Base-by-base conservation (phyloP, 2,888 invertebrate species). In the Trilocha varians region DNA sequence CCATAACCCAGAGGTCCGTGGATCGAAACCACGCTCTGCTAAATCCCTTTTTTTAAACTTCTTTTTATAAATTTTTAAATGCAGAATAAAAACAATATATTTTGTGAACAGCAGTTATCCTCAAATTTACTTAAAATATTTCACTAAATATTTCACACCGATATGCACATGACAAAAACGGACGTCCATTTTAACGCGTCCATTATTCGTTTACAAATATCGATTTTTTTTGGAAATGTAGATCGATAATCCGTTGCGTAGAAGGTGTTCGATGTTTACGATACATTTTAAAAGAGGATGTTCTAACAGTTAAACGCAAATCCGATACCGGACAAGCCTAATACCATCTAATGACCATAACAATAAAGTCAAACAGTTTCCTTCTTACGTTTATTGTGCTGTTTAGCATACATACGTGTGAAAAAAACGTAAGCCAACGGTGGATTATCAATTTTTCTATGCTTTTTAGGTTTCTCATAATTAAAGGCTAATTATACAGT, bases 1-100 rank as follows among this genome's bases (percentile, higher is more conserved):
- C 90, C 91, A 91, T 91, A 91, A 92, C 91, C 93, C 93, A 93
- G 93, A 93, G 93, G 91, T 93, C 93, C 93, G 93, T 93, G 91
- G 92, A 92, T 92, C 91, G 92, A 93, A 92, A 92, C 92, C 91
- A 91, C 89, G 91, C 90, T 89, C 89, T 89, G 89, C 89, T 89
- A 89, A 39, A 3, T 6, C 6, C n/a, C n/a, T n/a, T n/a, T n/a
- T n/a, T n/a, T n/a, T n/a, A n/a, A n/a, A n/a, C n/a, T n/a, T n/a
- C n/a, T n/a, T n/a, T n/a, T n/a, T n/a, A n/a, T n/a, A n/a, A n/a
- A n/a, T n/a, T n/a, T n/a, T n/a, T n/a, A n/a, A n/a, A n/a, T n/a
- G n/a, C n/a, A n/a, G n/a, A n/a, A n/a, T n/a, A n/a, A n/a, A n/a
- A n/a, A n/a, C n/a, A n/a, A n/a, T n/a, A n/a, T n/a, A n/a, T n/a